Percentiles rank a stretch among this genome's conserved stretches.
Conservation (phyloP, 2,113 vertebrate species). For the Elephas maximus region DNA sequence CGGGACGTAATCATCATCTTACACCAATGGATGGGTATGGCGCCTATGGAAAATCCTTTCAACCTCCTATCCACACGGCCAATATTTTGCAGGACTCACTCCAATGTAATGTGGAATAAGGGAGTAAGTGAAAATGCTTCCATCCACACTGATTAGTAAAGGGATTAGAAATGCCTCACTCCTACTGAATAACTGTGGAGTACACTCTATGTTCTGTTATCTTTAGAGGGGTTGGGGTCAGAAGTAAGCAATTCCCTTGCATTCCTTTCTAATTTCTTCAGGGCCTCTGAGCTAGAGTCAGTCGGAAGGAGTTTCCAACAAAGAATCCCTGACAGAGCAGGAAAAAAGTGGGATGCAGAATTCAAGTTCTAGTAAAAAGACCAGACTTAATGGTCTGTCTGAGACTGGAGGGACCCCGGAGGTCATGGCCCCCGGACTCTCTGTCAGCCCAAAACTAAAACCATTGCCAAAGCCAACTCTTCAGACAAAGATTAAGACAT, state of each 20-base stretch:
- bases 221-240: conserved; percentile 60
- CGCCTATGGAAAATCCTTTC: background rate
- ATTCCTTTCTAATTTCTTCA: conserved; percentile 30
- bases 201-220: background rate
- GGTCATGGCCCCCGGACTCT: too few species aligned
- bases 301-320: background rate
- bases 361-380: too few species aligned
- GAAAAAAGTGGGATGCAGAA: too few species aligned
- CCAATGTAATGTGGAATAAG: background rate
- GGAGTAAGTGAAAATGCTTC: background rate
- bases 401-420: too few species aligned
- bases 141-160: background rate
- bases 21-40: background rate
- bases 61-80: background rate
- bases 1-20: background rate
- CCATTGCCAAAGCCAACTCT: too few species aligned
- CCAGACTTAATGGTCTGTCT: too few species aligned
- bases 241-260: conserved; percentile 51
- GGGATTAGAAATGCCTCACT: background rate
- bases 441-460: too few species aligned
- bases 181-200: background rate
- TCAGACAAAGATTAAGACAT: too few species aligned
- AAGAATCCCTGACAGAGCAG: too few species aligned
- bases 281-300: background rate
- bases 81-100: conserved; percentile 10